Base-by-base conservation (phyloP, 2,797 vertebrate species). In the Lithobates pipiens region DNA sequence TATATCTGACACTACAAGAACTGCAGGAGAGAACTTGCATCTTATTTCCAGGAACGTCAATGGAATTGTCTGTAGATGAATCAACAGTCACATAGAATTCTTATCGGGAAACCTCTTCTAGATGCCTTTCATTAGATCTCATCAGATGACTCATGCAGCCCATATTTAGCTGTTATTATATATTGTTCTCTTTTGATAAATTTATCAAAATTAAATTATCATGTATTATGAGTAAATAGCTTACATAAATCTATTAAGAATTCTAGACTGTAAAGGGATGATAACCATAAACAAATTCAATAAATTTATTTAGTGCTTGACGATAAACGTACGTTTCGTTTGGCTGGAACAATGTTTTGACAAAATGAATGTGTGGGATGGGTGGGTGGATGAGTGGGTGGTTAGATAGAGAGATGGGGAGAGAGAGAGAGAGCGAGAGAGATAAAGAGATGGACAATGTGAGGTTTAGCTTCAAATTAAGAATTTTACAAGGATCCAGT, bases 11-110 rank as follows among this genome's bases (percentile, higher is more conserved):
- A 65, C 7, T 25, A 3, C 15, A 71, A 13, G 27, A 29, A 71
- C 68, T 71, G 27, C 68, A 71, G 68, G 36, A 72, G 29, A 72
- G 36, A 72, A 27, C 32, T 39, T 34, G 25, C 68, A 71, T 71
- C 32, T 70, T 34, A 39, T 32, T 71, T 71, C 15, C 29, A 39
- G 70, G 29, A 72, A 34, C 8, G 34, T 72, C 36, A 42, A 21
- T 6, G 36, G 36, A 67, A 67, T 29, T 29, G 65, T 67, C 65
- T 25, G 65, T 10, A 29, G 65, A 67, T 67, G 65, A 67, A 10
- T 27, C 65, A 67, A 67, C 65, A 29, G n/a, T 13, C 65, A 67
- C 65, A 29, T 13, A 29, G 54, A 67, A 67, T 25, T 2, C 11
- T 67, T 72, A 42, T 36, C 21, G 5, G 36, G 36, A 72, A 72